Conservation (phyloP, 2,888 invertebrate species). For the Euplagia quadripunctaria region DNA sequence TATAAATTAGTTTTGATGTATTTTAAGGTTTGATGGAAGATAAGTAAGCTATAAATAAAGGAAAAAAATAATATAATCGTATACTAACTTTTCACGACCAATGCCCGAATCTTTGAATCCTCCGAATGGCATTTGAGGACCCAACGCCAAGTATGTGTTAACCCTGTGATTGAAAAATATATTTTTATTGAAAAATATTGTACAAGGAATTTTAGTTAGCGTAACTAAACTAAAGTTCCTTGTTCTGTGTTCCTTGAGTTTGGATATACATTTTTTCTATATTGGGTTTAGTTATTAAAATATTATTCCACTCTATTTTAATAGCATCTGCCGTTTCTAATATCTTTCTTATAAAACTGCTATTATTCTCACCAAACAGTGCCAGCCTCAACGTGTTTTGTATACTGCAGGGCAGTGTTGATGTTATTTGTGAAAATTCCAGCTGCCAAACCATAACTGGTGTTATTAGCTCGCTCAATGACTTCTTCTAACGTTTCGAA, state of each 20-base stretch:
- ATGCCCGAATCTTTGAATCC: slow-evolving; percentile 94
- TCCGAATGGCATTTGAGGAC: slow-evolving; percentile 93
- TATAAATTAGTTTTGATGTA: too few relatives aligned
- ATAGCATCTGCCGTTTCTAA: too few relatives aligned
- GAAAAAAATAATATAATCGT: not conserved
- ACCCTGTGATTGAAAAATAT: slow-evolving; percentile 53
- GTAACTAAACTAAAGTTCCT: too few relatives aligned
- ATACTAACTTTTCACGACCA: not conserved
- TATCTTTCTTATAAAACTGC: not conserved
- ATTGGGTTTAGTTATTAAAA: not conserved
- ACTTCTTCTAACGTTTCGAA: slow-evolving; percentile 94
- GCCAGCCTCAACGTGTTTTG: slow-evolving; percentile 93
- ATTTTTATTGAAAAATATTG: not conserved
- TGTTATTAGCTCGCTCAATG: slow-evolving; percentile 94
- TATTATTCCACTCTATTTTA: not conserved
- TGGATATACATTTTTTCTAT: too few relatives aligned
- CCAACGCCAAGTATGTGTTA: slow-evolving; percentile 88
- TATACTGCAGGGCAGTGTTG: slow-evolving; percentile 91
- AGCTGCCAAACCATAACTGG: slow-evolving; percentile 94
- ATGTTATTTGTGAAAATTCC: slow-evolving; percentile 95
- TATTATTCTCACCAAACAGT: slow-evolving; percentile 89
- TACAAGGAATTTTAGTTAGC: too few relatives aligned
- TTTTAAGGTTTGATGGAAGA: not conserved
- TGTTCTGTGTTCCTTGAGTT: too few relatives aligned
- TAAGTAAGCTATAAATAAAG: not conserved